Percentiles rank a stretch among this genome's conserved stretches.
Evolutionary conservation across 2,888 invertebrate genomes (phyloP).

Genomic region (Sphinx pinastri): DNA sequence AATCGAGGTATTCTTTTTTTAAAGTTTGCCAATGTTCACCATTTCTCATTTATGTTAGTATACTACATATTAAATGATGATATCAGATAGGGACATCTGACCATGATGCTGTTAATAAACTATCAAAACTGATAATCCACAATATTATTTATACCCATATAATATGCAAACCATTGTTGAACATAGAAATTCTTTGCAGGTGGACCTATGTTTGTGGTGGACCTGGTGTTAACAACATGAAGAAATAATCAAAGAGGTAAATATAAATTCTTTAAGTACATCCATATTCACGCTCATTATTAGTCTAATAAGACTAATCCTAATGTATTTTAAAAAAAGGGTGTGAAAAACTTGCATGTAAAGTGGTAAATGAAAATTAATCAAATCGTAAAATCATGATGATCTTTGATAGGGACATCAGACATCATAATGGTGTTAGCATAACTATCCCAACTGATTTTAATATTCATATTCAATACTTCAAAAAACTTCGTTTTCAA

Average conservation of each 20-base stretch:
- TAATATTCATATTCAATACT: neutral
- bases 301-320: too few relatives aligned
- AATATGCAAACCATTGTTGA: neutral
- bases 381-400: constrained; percentile 50
- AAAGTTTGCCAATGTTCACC: neutral
- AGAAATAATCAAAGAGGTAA: too few relatives aligned
- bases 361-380: too few relatives aligned
- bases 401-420: constrained; percentile 78
- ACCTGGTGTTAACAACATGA: neutral
- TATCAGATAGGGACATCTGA: constrained; percentile 76
- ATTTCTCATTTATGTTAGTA: too few relatives aligned
- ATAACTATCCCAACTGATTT: constrained; percentile 67
- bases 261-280: too few relatives aligned
- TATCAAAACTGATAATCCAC: constrained; percentile 58
- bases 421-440: constrained; percentile 65
- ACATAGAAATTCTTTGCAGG: neutral
- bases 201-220: neutral
- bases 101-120: constrained; percentile 72
- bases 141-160: constrained; percentile 13
- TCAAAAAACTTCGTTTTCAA: too few relatives aligned
- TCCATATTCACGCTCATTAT: too few relatives aligned
- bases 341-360: too few relatives aligned
- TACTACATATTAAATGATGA: constrained; percentile 55
- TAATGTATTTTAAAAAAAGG: too few relatives aligned
- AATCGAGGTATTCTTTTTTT: constrained; percentile 24